Conservation (phyloP, 2,797 vertebrate species). For the Rhinophrynus dorsalis region DNA sequence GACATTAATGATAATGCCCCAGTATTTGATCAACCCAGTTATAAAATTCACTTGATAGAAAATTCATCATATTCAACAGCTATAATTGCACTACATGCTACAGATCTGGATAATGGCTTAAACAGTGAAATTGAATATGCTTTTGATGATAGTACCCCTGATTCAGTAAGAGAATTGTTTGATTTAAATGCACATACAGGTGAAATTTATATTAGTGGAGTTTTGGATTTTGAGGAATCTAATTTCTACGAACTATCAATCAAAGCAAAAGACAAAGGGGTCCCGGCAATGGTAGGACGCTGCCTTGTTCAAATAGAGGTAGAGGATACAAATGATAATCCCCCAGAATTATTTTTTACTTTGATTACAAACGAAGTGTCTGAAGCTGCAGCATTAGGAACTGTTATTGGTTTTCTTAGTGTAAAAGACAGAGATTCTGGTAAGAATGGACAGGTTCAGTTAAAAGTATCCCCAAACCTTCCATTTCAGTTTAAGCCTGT, state of each 20-base stretch:
- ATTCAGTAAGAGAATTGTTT: too few species aligned
- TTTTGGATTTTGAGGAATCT: too few species aligned
- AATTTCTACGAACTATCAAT: conserved; percentile 13
- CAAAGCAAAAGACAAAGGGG: conserved; percentile 50
- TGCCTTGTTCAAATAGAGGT: conserved; percentile 28
- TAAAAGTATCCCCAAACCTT: conserved; percentile 27
- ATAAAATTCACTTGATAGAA: too few species aligned
- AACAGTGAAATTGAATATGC: too few species aligned
- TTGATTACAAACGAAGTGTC: conserved; percentile 50
- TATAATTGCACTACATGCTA: too few species aligned
- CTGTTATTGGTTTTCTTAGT: conserved; percentile 53
- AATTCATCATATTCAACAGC: too few species aligned
- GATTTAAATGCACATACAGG: too few species aligned
- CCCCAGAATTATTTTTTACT: conserved; percentile 53
- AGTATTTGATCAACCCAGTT: too few species aligned
- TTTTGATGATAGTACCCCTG: too few species aligned
- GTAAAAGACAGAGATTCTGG: conserved; percentile 56
- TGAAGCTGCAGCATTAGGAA: conserved; percentile 47
- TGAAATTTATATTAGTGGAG: too few species aligned
- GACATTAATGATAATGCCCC: too few species aligned
- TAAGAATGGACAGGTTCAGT: conserved; percentile 50
- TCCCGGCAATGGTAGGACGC: not conserved
- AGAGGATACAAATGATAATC: conserved; percentile 48
- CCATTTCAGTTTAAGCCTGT: conserved; percentile 53
- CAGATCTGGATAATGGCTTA: too few species aligned